phyloP scores from a whole-genome alignment of 2,888 invertebrate species.

The Scaptomyza tumidula region DNA sequence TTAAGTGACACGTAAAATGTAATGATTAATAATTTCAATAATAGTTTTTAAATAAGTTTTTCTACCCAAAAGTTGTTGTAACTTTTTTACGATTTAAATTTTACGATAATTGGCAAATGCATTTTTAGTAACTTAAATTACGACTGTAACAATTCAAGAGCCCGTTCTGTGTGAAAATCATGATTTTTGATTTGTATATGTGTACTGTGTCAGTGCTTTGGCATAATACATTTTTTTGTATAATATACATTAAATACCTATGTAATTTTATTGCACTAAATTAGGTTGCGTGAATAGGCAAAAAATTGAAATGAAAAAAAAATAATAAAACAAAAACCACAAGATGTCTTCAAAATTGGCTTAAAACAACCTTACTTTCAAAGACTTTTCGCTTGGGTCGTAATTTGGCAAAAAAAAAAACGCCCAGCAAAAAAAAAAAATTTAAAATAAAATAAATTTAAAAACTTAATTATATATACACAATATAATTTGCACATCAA shows the following conservation, averaged over 20 bases:
- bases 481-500: slow-evolving; percentile 44
- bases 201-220: slow-evolving; percentile 8
- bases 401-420: slow-evolving; percentile 48
- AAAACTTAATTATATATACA: background rate
- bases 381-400: slow-evolving; percentile 72
- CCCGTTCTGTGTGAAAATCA: slow-evolving; percentile 53
- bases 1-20: slow-evolving; percentile 58
- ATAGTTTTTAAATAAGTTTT: slow-evolving; percentile 79
- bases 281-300: slow-evolving; percentile 62
- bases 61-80: slow-evolving; percentile 77
- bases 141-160: slow-evolving; percentile 19
- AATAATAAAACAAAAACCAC: slow-evolving; percentile 58
- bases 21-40: slow-evolving; percentile 74
- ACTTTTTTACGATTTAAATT: slow-evolving; percentile 74
- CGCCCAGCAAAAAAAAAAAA: slow-evolving; percentile 30
- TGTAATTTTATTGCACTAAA: slow-evolving; percentile 48
- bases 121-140: slow-evolving; percentile 55
- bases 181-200: slow-evolving; percentile 27
- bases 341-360: slow-evolving; percentile 80
- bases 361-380: slow-evolving; percentile 64
- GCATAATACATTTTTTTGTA: slow-evolving; percentile 8
- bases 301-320: background rate
- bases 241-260: slow-evolving; percentile 10
- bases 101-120: slow-evolving; percentile 70
- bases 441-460: slow-evolving; percentile 9